phyloP scores from a whole-genome alignment of 1,140 invertebrate genomes.

The Polypedilum pembai region DNA sequence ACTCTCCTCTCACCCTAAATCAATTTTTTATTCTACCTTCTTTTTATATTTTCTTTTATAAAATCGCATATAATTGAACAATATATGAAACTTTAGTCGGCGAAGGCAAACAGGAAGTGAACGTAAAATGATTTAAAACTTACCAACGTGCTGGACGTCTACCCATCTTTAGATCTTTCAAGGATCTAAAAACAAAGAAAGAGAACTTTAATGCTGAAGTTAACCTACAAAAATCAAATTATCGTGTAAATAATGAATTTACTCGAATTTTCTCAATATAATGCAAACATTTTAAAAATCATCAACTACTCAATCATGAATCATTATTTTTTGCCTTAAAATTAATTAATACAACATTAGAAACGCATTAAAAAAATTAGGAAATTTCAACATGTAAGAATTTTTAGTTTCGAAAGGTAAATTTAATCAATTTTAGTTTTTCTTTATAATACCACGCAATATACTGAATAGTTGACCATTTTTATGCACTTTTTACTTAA shows the following conservation, averaged over 20 bases:
- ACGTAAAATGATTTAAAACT: constrained; percentile 37
- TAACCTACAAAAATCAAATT: neutral
- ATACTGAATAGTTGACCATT: neutral
- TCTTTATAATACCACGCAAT: neutral
- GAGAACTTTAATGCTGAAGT: neutral
- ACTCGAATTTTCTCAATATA: neutral
- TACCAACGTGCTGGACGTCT: constrained; percentile 67
- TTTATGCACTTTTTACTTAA: neutral
- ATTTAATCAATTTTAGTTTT: neutral
- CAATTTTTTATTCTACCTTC: constrained; percentile 24
- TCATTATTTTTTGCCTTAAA: neutral
- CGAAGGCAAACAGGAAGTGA: neutral
- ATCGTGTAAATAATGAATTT: neutral
- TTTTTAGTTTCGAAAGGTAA: neutral
- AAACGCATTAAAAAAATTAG: neutral
- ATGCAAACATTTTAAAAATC: neutral
- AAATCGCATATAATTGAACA: neutral
- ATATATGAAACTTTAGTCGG: neutral
- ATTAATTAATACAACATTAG: neutral
- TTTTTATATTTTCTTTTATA: constrained; percentile 20
- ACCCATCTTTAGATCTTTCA: constrained; percentile 51
- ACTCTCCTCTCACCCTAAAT: constrained; percentile 29
- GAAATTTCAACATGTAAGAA: neutral
- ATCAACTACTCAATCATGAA: neutral
- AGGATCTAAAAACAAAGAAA: constrained; percentile 6